These are phyloP conservation scores for Pterocles gutturalis DNA, from an alignment of 2,113 vertebrate species.

Conservation along the genomic window DNA sequence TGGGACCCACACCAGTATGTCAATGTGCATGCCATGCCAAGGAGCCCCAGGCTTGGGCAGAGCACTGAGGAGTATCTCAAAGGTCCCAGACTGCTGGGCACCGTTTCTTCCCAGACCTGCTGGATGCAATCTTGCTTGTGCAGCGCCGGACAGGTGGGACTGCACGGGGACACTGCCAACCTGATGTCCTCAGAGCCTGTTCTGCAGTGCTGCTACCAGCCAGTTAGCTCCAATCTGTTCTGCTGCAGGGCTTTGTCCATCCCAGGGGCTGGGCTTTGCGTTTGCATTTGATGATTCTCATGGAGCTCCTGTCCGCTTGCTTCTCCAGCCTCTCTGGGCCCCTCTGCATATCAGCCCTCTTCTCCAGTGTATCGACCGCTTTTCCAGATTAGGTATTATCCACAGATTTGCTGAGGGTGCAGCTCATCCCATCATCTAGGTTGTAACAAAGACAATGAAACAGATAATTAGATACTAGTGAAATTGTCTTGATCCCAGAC, in stretches of 20 bases:
- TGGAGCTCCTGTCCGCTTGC: neutral
- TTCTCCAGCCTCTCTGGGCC: neutral
- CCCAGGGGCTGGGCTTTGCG: rapidly evolving
- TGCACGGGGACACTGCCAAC: rapidly evolving
- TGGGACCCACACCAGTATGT: rapidly evolving
- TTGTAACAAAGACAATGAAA: neutral
- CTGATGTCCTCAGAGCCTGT: rapidly evolving
- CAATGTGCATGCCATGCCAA: rapidly evolving
- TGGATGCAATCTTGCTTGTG: neutral
- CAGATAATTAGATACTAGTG: neutral
- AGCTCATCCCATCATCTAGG: neutral
- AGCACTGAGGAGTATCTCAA: neutral
- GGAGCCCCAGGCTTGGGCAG: neutral
- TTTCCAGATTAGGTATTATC: neutral
- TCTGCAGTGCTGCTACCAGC: neutral
- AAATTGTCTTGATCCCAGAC: neutral
- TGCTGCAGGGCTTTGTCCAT: neutral
- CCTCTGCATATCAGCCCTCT: neutral
- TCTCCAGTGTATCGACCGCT: neutral
- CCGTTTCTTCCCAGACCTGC: neutral
- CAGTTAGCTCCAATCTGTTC: rapidly evolving
- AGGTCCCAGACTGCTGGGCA: rapidly evolving
- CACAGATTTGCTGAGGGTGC: neutral
- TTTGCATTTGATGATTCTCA: neutral
- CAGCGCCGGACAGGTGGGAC: rapidly evolving